phyloP scores from a whole-genome alignment of 2,797 vertebrate genomes.

The Anas flavirostris region DNA sequence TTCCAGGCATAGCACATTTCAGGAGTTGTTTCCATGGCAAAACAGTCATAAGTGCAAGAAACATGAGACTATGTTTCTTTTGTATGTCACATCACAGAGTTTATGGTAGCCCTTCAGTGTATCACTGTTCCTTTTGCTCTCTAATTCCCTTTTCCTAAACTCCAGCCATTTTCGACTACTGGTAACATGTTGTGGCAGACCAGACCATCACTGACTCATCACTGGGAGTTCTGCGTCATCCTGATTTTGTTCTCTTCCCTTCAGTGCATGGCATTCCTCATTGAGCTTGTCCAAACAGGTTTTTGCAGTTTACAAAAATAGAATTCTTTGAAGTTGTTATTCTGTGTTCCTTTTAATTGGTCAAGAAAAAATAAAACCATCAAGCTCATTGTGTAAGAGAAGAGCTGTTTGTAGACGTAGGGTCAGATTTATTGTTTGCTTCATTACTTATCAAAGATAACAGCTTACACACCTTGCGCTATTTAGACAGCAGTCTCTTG shows the following conservation, averaged over 20 bases:
- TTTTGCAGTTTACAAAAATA: background rate
- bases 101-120: background rate
- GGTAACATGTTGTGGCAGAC: background rate
- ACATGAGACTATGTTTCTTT: background rate
- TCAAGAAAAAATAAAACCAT: background rate
- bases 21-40: background rate
- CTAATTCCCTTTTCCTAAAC: background rate
- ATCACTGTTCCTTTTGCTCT: background rate
- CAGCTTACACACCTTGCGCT: constrained; percentile 68
- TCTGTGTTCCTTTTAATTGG: constrained; percentile 8
- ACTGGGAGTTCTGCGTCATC: background rate
- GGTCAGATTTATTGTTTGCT: constrained; percentile 56
- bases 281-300: background rate
- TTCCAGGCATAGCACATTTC: background rate
- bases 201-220: background rate
- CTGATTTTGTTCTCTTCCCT: background rate
- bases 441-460: constrained; percentile 72
- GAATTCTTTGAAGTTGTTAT: background rate
- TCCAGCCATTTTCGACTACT: background rate
- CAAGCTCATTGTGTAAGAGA: background rate
- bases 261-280: background rate
- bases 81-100: background rate
- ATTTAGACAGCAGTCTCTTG: constrained; percentile 50
- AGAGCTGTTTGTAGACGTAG: constrained; percentile 32
- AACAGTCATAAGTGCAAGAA: background rate